Conservation (phyloP, 2,888 invertebrate genomes). For the Folsomia manolachei region DNA sequence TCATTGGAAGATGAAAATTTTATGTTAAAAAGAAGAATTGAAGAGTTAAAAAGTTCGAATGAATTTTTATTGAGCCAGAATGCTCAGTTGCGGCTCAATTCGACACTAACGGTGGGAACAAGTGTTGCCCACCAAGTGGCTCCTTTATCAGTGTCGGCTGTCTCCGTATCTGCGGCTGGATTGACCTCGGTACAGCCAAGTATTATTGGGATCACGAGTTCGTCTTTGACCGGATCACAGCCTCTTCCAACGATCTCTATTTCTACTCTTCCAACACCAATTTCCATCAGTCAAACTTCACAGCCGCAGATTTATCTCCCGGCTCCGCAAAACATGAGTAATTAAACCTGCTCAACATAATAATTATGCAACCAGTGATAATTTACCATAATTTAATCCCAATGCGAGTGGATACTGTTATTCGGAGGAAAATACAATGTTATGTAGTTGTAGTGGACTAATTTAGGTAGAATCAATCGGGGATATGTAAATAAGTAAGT, state of each 20-base stretch:
- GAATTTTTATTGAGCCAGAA: constrained; percentile 76
- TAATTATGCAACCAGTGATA: too few relatives aligned
- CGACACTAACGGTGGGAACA: constrained; percentile 32
- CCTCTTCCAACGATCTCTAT: constrained; percentile 47
- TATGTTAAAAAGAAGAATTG: constrained; percentile 65
- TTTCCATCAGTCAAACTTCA: constrained; percentile 42
- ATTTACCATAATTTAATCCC: too few relatives aligned
- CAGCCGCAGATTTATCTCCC: not conserved
- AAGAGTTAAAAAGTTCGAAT: constrained; percentile 71
- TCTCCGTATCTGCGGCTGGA: constrained; percentile 36
- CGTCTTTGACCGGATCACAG: constrained; percentile 41
- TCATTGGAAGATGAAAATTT: constrained; percentile 66
- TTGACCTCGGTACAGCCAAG: constrained; percentile 45
- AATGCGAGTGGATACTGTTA: too few relatives aligned
- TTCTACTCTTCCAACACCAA: constrained; percentile 43
- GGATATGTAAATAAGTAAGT: too few relatives aligned
- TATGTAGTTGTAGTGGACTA: too few relatives aligned
- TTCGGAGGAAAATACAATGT: too few relatives aligned
- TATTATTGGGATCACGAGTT: constrained; percentile 40
- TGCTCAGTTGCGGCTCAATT: constrained; percentile 64
- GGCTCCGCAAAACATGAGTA: too few relatives aligned
- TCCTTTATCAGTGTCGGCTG: constrained; percentile 34
- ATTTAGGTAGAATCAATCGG: too few relatives aligned
- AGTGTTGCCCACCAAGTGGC: constrained; percentile 34
- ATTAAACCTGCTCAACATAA: too few relatives aligned